phyloP scores from a whole-genome alignment of 64 coral and sea anemone genomes.

The Stichodactyla mertensii region DNA sequence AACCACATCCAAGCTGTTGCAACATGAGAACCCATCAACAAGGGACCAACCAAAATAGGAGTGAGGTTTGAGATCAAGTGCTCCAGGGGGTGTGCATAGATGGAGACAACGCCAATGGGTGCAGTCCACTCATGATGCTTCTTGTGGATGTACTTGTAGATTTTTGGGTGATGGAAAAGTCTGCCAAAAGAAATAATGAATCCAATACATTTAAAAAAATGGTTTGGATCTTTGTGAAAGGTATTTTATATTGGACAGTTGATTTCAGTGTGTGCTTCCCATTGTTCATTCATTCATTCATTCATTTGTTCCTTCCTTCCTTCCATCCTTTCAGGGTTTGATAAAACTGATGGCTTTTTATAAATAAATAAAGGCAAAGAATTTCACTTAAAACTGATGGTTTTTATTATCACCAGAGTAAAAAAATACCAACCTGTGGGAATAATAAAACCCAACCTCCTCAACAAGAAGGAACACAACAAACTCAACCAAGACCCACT shows the following conservation, averaged over 20 bases:
- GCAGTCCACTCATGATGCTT: constrained; percentile 96
- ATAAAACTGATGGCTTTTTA: no score
- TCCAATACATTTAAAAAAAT: no score
- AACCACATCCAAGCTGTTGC: constrained; percentile 97
- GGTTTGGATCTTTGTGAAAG: no score
- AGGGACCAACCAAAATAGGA: constrained; percentile 75
- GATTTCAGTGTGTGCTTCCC: not conserved
- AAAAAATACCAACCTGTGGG: constrained; percentile 67
- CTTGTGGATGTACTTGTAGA: constrained; percentile 94
- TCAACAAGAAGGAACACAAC: constrained; percentile 72
- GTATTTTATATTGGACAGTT: no score
- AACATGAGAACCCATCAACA: constrained; percentile 96
- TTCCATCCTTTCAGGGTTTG: not conserved
- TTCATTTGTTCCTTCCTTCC: not conserved
- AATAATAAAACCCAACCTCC: constrained; percentile 91
- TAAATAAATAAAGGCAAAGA: no score
- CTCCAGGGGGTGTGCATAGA: constrained; percentile 89
- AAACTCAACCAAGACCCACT: constrained; percentile 99
- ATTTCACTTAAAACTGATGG: no score
- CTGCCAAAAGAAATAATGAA: constrained; percentile 12
- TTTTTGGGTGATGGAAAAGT: constrained; percentile 79
- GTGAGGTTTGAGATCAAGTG: constrained; percentile 79
- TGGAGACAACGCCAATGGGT: constrained; percentile 68
- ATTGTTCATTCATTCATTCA: not conserved
- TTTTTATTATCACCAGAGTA: no score